A percentile compares a stretch with the other conserved stretches of the same genome.
phyloP scores from a whole-genome alignment of 2,113 vertebrate species.

The Gulo gulo region DNA sequence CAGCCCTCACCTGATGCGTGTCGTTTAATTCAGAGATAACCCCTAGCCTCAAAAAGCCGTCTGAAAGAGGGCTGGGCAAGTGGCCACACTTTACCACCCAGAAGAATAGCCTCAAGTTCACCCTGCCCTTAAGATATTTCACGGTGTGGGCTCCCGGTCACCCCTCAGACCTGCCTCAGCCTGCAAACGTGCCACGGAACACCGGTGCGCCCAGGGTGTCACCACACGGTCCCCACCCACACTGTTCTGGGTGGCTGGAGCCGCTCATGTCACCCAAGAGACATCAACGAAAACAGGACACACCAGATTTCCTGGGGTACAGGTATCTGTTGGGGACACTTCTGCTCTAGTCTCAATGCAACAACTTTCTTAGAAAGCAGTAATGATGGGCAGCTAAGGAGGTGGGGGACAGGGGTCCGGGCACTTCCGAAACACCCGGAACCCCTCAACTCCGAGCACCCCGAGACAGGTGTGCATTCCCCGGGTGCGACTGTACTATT shows the following conservation, averaged over 20 bases:
- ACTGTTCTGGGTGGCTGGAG: fast-evolving
- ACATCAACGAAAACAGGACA: not conserved
- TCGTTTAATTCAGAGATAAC: not conserved
- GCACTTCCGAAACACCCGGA: fast-evolving
- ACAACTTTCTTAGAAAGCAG: not conserved
- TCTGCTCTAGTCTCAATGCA: not conserved
- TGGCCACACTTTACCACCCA: not conserved
- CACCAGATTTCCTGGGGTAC: fast-evolving
- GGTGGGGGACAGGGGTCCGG: fast-evolving
- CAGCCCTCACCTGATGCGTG: fast-evolving
- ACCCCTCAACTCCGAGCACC: fast-evolving
- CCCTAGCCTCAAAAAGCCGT: not conserved
- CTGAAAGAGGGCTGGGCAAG: not conserved
- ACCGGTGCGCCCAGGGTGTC: fast-evolving
- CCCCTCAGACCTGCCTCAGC: fast-evolving
- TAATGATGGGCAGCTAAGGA: fast-evolving
- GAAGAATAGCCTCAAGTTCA: not conserved
- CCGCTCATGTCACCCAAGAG: not conserved
- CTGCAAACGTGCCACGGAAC: fast-evolving
- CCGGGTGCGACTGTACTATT: fast-evolving
- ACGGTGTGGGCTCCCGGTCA: fast-evolving
- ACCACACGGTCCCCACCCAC: fast-evolving
- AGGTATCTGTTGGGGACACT: fast-evolving
- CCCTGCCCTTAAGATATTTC: not conserved
- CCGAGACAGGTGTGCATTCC: fast-evolving